Evolutionary conservation across 64 coral and sea anemone genomes (phyloP).

Genomic region (Porites australiensis): DNA sequence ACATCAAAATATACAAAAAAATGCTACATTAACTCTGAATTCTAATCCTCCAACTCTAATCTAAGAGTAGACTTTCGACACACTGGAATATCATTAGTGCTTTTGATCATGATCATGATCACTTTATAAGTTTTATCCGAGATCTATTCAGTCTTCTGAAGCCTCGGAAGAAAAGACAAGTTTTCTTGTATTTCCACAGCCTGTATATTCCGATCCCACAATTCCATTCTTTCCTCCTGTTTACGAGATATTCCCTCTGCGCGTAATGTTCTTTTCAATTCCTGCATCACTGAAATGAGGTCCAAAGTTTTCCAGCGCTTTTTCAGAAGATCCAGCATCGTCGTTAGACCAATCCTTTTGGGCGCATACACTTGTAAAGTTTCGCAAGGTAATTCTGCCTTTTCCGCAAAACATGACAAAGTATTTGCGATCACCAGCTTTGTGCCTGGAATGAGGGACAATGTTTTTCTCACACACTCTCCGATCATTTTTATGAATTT

Average conservation of each 20-base stretch:
- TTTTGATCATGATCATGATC: no score
- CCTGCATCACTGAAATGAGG: constrained; percentile 19
- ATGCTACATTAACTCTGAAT: no score
- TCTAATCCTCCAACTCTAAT: no score
- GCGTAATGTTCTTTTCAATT: neutral
- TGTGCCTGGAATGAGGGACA: neutral
- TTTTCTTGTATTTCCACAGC: neutral
- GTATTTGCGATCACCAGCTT: neutral
- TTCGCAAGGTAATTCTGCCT: neutral
- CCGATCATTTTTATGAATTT: neutral
- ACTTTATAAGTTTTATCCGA: no score
- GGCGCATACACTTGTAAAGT: neutral
- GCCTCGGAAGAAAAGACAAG: neutral
- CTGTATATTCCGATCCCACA: neutral
- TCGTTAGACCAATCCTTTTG: neutral
- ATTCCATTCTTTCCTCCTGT: no score
- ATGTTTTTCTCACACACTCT: neutral
- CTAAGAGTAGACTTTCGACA: no score
- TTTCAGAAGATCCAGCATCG: constrained; percentile 1
- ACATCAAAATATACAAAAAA: no score
- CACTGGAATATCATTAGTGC: no score
- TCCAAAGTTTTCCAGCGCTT: constrained; percentile 40
- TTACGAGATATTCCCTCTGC: no score
- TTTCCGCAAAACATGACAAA: neutral
- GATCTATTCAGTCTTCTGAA: neutral